Evolutionary conservation across 2,888 invertebrate species (phyloP).

Genomic region (Cloeon dipterum): DNA sequence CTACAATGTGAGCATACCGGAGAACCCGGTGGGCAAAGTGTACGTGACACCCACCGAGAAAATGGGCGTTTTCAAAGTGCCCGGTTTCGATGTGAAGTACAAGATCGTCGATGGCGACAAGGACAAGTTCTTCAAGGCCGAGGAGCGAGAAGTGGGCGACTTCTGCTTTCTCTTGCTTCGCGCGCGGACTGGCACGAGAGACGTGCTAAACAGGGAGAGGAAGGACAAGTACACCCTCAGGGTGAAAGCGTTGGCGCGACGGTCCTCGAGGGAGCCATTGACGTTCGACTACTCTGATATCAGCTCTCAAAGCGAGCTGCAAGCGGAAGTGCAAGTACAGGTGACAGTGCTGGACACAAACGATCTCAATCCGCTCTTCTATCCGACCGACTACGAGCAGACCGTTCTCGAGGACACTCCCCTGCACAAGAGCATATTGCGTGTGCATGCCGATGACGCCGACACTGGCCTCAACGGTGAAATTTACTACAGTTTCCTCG

Average conservation of each 20-base stretch:
- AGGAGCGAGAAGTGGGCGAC: slow-evolving; percentile 72
- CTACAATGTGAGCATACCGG: slow-evolving; percentile 79
- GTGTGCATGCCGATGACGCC: slow-evolving; percentile 79
- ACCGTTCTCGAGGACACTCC: slow-evolving; percentile 75
- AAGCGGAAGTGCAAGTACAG: slow-evolving; percentile 45
- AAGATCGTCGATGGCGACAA: slow-evolving; percentile 72
- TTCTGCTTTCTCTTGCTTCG: slow-evolving; percentile 82
- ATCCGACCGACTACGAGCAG: slow-evolving; percentile 66
- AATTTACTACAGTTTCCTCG: slow-evolving; percentile 81
- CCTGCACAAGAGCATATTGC: slow-evolving; percentile 54
- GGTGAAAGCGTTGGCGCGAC: slow-evolving; percentile 36
- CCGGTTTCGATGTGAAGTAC: slow-evolving; percentile 41
- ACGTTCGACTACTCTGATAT: slow-evolving; percentile 12
- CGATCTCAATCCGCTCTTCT: slow-evolving; percentile 85
- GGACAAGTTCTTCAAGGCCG: slow-evolving; percentile 81
- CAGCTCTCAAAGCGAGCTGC: slow-evolving; percentile 24
- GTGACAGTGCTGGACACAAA: slow-evolving; percentile 62
- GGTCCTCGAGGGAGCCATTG: slow-evolving; percentile 2
- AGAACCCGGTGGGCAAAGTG: slow-evolving; percentile 81
- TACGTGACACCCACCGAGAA: slow-evolving; percentile 45
- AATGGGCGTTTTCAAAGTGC: slow-evolving; percentile 43
- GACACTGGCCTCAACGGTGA: slow-evolving; percentile 91
- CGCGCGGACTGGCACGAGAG: slow-evolving; percentile 65
- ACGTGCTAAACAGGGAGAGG: slow-evolving; percentile 82
- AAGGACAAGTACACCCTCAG: slow-evolving; percentile 59